Evolutionary conservation across 2,888 invertebrate species (phyloP), one percentile per base, ranked within the genome.

Genomic region (Pachliopta kotzebuea): DNA sequence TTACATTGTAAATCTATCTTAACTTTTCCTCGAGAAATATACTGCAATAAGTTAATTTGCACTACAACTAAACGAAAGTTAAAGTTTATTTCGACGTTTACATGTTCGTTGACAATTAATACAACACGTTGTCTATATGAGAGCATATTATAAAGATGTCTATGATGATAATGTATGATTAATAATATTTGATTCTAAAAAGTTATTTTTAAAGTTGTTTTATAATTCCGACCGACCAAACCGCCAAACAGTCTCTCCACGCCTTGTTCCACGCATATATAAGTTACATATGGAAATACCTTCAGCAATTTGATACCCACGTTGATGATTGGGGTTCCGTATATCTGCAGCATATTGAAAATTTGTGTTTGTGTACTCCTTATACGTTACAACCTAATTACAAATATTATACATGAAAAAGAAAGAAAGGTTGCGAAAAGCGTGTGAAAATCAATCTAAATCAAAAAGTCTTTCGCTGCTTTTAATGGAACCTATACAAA

Each of bases 241-340:
- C 24, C 60, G 64, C 60, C 64, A 65, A 65, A 56, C 64, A 55
- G 64, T 65, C 64, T 65, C 64, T 42, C 60, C 64, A 26, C 64
- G 56, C 64, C 64, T 65, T 42, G 56, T 29, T 42, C 52, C 42
- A 65, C 53, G 53, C 60, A 60, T 56, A 31, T n/a, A 60, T 59
- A 45, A 7, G 7, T 18, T 45, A 4, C 14, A 45, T 45, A 6
- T 45, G n/a, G 24, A 18, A 50, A 37, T 54, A 9, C 18, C 42
- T 42, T 21, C 6, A 21, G 24, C 23, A 24, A 24, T 49, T 31
- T 58, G 42, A 58, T 42, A 18, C 60, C 23, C 55, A 60, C 53
- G 52, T 56, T 20, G 11, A 56, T 45, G 11, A 56, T 60, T 65
- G 50, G 60, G 60, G 56, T 65, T 65, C 64, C 64, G 56, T 60